Base-by-base conservation (phyloP, 2,888 invertebrate genomes). In the Cantharis lateralis region DNA sequence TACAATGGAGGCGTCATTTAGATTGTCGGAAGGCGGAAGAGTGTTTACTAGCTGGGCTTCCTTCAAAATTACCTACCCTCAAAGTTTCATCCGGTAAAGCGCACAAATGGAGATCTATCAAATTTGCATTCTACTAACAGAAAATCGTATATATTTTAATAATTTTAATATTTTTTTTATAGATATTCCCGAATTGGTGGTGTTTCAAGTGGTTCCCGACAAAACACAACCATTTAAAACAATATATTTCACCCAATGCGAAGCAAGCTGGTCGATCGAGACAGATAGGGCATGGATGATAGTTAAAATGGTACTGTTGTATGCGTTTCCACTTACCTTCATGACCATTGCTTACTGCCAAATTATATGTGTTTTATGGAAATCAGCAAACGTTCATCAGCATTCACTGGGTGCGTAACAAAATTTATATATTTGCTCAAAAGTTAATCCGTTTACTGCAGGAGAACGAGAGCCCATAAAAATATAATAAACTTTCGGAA, bases 321-420 rank as follows among this genome's bases (percentile, higher is more conserved):
- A 96, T 88, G 91, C 94, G 79, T 89, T 95, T 13, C 97, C 97
- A 0, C 89, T 97, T 26, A 85, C 93, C 4, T 92, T 97, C 86
- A 97, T 97, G 94, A 93, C 93, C 82, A 90, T 95, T 78, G 94
- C 96, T 0, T 96, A 97, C 88, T 93, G 92, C 84, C 95, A 96
- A 88, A 97, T 97, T 76, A 93, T 95, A 71, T 88, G 92, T 62
- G 96, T 96, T 2, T 90, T 97, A 15, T 96, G 96, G 95, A 91
- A 91, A 79, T 94, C 94, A 0, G 93, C 93, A 84, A 93, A 93
- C 84, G 94, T 94, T 75, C 95, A 94, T 0, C 95, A 95, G 3
- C 94, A 94, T 76, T 84, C 85, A 5, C 82, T 86, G 76, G 86
- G 87, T 87, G 81, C 85, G 84, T 48, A 48, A n/a, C 5, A n/a